Percentiles rank a stretch among this genome's conserved stretches.
phyloP scores from a whole-genome alignment of 1,140 invertebrate genomes.

The Cyclina sinensis region DNA sequence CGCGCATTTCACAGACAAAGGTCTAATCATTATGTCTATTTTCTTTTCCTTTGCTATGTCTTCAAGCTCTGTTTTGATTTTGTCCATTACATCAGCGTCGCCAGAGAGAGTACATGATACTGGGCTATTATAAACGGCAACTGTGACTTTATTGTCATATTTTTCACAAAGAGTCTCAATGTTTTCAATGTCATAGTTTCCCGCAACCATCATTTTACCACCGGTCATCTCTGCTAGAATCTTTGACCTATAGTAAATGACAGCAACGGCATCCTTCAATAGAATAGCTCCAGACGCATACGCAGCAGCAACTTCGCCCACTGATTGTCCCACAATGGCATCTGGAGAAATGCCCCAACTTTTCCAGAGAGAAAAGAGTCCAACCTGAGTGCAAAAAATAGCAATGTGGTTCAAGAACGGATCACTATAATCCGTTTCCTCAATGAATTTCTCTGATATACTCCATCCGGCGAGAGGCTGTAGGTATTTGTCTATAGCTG shows the following conservation, averaged over 20 bases:
- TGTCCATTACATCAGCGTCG: conserved; percentile 64
- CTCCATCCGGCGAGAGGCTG: conserved; percentile 67
- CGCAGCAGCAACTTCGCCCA: conserved; percentile 80
- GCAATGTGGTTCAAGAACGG: conserved; percentile 75
- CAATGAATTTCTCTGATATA: conserved; percentile 59
- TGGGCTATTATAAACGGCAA: conserved; percentile 77
- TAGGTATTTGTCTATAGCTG: conserved; percentile 70
- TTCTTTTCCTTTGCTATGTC: conserved; percentile 28
- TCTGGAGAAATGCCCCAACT: conserved; percentile 71
- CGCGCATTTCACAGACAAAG: conserved; percentile 65
- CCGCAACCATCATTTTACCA: conserved; percentile 78
- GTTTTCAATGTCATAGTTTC: conserved; percentile 66
- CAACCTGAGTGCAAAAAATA: conserved; percentile 79
- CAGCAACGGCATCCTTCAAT: conserved; percentile 75
- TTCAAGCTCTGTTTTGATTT: conserved; percentile 29
- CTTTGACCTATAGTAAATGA: conserved; percentile 74
- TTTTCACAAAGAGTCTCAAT: conserved; percentile 60
- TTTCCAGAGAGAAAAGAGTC: conserved; percentile 70
- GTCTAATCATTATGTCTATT: conserved; percentile 35
- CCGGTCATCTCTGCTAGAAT: conserved; percentile 67
- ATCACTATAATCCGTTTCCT: conserved; percentile 62
- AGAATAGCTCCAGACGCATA: conserved; percentile 71
- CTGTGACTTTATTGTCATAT: conserved; percentile 66
- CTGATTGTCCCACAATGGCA: conserved; percentile 78
- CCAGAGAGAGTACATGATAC: conserved; percentile 77